Base-by-base conservation (phyloP, 2,797 vertebrate genomes). In the Hemitrygon akajei region DNA sequence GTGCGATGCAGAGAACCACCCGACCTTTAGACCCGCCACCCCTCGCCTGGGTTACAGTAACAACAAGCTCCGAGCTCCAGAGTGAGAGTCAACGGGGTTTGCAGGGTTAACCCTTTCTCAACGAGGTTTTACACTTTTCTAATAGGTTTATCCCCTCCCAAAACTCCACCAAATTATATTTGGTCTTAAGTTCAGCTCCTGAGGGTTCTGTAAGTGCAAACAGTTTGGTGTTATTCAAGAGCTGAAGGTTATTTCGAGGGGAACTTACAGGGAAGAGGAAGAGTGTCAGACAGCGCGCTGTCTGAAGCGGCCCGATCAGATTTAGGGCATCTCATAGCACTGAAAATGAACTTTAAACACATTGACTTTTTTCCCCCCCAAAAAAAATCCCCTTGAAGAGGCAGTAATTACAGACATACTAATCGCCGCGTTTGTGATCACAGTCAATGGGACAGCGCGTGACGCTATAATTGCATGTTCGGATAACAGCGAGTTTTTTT, bases 381-480 rank as follows among this genome's bases (percentile, higher is more conserved):
- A n/a, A n/a, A 63, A 12, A 6, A 7, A 63, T 25, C 63, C n/a
- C n/a, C 58, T 20, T 6, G 18, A 18, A 63, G 27, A 4, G 77
- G 34, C 34, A 14, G 34, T 20, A 40, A 81, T 47, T 47, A 47
- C 80, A 81, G 86, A 34, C 84, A 87, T n/a, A 34, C n/a, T 89
- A n/a, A 89, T 14, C 84, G 7, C 27, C 12, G 60, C 30, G n/a
- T 87, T 87, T 87, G 16, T 34, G 84, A 87, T 37, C 86, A 2
- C 66, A 37, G 66, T n/a, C 16, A 27, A n/a, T 25, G 86, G 60
- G 60, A 37, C 22, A 6, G n/a, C 37, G n/a, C 84, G 30, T 60
- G 86, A 37, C n/a, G 47, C 47, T 20, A 69, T 89, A 37, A 69
- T 89, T 89, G 63, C 37, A n/a, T 89, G 86, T 89, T 89, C 22